Evolutionary conservation across 2,888 invertebrate genomes (phyloP).

Genomic region (Dynastes grantii): DNA sequence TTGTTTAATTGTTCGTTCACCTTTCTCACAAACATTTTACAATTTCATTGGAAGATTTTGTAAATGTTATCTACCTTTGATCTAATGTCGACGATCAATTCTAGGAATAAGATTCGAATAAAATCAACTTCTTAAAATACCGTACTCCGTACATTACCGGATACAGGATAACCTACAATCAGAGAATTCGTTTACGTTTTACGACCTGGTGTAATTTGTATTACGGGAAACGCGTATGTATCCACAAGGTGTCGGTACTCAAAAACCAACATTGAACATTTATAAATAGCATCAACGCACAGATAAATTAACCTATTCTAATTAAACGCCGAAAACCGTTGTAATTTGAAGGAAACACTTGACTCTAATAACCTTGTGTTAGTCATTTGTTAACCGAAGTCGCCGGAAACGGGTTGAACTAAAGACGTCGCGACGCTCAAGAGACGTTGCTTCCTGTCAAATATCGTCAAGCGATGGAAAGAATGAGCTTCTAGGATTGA

Average conservation of each 20-base stretch:
- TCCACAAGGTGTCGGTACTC: slow-evolving; percentile 21
- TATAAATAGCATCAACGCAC: slow-evolving; percentile 29
- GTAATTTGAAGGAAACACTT: slow-evolving; percentile 55
- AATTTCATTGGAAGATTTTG: too few species aligned
- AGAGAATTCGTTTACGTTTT: slow-evolving; percentile 15
- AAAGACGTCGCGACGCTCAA: slow-evolving; percentile 56
- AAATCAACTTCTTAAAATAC: too few species aligned
- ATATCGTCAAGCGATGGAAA: slow-evolving; percentile 51
- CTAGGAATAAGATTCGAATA: too few species aligned
- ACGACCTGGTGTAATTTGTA: slow-evolving; percentile 14
- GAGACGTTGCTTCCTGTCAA: slow-evolving; percentile 56
- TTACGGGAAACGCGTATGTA: slow-evolving; percentile 18
- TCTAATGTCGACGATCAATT: too few species aligned
- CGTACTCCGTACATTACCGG: background rate
- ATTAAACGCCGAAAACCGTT: slow-evolving; percentile 47
- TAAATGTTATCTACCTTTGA: too few species aligned
- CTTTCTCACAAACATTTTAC: too few species aligned
- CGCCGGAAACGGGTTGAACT: slow-evolving; percentile 59
- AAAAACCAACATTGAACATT: slow-evolving; percentile 14
- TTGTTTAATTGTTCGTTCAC: too few species aligned
- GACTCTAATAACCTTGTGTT: slow-evolving; percentile 59
- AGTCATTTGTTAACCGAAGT: slow-evolving; percentile 61
- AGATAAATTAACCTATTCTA: slow-evolving; percentile 49
- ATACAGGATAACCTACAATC: background rate
- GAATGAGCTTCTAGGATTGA: slow-evolving; percentile 33